Evolutionary conservation across 2,888 invertebrate species (phyloP).

Genomic region (Melinaea menophilus): DNA sequence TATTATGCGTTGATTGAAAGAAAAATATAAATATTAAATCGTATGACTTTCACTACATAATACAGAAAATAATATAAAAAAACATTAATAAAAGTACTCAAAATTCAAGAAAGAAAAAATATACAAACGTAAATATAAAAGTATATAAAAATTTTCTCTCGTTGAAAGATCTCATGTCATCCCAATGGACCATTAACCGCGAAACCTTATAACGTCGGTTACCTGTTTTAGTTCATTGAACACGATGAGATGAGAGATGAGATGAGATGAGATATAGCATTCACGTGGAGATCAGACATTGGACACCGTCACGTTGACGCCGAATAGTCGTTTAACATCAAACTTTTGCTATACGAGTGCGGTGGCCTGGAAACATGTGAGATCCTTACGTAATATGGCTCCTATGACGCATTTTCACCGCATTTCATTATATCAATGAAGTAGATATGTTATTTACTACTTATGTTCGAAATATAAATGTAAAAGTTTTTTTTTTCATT

Average conservation of each 20-base stretch:
- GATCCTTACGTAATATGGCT: slow-evolving; percentile 58
- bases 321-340: slow-evolving; percentile 52
- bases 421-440: slow-evolving; percentile 55
- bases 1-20: no score
- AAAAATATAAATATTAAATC: no score
- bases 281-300: slow-evolving; percentile 40
- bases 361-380: slow-evolving; percentile 43
- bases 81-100: no score
- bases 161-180: slow-evolving; percentile 9
- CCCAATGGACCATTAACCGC: slow-evolving; percentile 20
- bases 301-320: slow-evolving; percentile 55
- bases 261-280: slow-evolving; percentile 33
- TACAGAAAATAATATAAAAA: no score
- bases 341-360: slow-evolving; percentile 66
- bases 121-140: no score
- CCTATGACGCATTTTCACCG: slow-evolving; percentile 57
- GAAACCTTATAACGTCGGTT: slow-evolving; percentile 31
- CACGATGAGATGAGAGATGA: slow-evolving; percentile 24
- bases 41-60: no score
- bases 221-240: slow-evolving; percentile 44
- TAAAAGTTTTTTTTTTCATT: no score
- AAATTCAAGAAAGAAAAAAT: no score
- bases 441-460: slow-evolving; percentile 25
- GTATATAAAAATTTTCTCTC: not conserved
- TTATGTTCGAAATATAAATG: no score